Evolutionary conservation across 2,888 invertebrate genomes (phyloP), one percentile per base, ranked within the genome.

Genomic region (Ormyrus pomaceus): DNA sequence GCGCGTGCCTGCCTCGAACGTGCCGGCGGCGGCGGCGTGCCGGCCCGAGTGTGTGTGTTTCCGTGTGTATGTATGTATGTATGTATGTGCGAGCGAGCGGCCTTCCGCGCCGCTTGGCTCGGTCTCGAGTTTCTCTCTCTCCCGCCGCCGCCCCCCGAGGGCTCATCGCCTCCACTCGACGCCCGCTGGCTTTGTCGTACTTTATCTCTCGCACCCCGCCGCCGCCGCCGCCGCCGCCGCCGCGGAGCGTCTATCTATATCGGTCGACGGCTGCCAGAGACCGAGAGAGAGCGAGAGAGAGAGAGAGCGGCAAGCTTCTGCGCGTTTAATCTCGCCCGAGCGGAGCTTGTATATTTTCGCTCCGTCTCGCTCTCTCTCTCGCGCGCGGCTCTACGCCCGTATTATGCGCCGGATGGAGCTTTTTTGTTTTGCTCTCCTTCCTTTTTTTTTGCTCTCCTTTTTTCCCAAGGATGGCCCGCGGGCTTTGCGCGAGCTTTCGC

Each of bases 131-230:
- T 74, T 65, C 74, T 48, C 81, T 65, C 73, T 78, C 81, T 76
- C 45, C n/a, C 80, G 82, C 72, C 79, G 61, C 56, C 19, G 56
- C 86, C 83, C 87, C 87, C 87, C 86, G 86, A 88, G 87, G 88
- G 87, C 89, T 89, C 88, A 87, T 88, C 88, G 87, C 87, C 85
- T 89, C 87, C 85, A 85, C 88, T 86, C 86, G 84, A 83, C 84
- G 3, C 50, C 7, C 59, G 11, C 34, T 61, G 34, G 34, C 72
- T 64, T 46, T 19, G 65, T 65, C 65, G 66, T 62, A 55, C 74
- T 66, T 59, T 75, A 75, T 66, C 74, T 34, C 34, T 19, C 64
- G 13, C 46, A 10, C 46, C 34, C 46, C 62, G 48, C 69, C 34
- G 34, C 34, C 34, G 34, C 34, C 34, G 34, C 34, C 34, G 34